phyloP scores from a whole-genome alignment of 2,888 invertebrate species.

The Hipparchia semele region DNA sequence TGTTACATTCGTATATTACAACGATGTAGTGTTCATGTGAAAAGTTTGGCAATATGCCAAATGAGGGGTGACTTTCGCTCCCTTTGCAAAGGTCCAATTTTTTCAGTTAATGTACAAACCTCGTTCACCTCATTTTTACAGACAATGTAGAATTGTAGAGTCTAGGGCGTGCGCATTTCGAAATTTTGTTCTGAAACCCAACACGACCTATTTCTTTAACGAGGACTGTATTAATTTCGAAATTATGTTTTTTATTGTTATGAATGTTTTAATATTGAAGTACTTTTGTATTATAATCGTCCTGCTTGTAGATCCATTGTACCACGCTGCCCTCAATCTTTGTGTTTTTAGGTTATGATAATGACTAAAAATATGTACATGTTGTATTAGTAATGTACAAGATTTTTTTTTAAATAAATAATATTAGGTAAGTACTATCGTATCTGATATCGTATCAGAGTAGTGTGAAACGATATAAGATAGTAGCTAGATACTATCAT shows the following conservation, averaged over 20 bases:
- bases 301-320: no score
- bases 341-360: no score
- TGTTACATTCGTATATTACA: not conserved
- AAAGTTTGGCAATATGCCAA: constrained; percentile 20
- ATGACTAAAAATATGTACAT: no score
- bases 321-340: no score
- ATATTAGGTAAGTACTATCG: no score
- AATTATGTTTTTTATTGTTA: not conserved
- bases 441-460: no score
- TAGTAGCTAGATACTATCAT: no score
- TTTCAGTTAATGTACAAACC: constrained; percentile 11
- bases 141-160: constrained; percentile 5
- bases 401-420: no score
- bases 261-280: not conserved
- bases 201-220: not conserved
- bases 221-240: not conserved
- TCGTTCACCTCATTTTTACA: constrained; percentile 5
- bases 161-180: constrained; percentile 3
- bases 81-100: constrained; percentile 5
- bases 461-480: no score
- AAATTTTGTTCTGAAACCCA: not conserved
- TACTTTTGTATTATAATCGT: no score
- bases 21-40: constrained; percentile 12
- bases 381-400: no score
- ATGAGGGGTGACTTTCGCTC: constrained; percentile 17